Base-by-base conservation (phyloP, 2,797 vertebrate species). In the Gymnothorax javanicus region DNA sequence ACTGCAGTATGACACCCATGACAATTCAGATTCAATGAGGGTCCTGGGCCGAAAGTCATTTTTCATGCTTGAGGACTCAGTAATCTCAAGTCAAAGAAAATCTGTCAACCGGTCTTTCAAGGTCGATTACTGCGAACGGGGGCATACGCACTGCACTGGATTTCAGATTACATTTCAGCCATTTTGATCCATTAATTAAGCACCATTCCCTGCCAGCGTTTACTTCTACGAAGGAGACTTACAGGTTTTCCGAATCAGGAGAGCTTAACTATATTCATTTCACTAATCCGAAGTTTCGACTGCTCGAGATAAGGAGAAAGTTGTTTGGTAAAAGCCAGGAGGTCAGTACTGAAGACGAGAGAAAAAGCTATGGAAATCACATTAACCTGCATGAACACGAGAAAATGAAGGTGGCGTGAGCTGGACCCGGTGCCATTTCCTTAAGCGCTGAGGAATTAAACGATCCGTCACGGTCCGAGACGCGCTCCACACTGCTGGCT, bases 351-450 rank as follows among this genome's bases (percentile, higher is more conserved):
- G 75, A 23, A 79, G 33, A 79, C 52, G 43, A 52, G 82, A 57
- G 11, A 13, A 58, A 56, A 56, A 83, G 58, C 50, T 15, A 13
- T 4, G 2, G 54, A 25, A 60, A 60, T 33, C 82, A 83, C 82
- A 83, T 83, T 83, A 83, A 83, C 82, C 82, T 58, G 20, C 25
- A 59, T 83, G 82, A 83, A 60, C 59, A 60, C 11, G 56, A 33
- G 58, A 83, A 58, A 59, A 83, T 27, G 82, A 59, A 54, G 58
- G 54, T 59, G 56, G 81, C 52, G 7, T 15, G 81, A 20, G 43
- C 3, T 15, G 23, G 58, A 54, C 13, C 13, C 43, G 23, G 75
- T 54, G 17, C 75, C 33, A 54, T 79, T 79, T 52, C 75, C 43
- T 50, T 83, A 2, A 9, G 25, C 58, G 59, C 58, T 27, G 27